Conservation (phyloP, 2,797 vertebrate species). For the Emydoidea blandingii region DNA sequence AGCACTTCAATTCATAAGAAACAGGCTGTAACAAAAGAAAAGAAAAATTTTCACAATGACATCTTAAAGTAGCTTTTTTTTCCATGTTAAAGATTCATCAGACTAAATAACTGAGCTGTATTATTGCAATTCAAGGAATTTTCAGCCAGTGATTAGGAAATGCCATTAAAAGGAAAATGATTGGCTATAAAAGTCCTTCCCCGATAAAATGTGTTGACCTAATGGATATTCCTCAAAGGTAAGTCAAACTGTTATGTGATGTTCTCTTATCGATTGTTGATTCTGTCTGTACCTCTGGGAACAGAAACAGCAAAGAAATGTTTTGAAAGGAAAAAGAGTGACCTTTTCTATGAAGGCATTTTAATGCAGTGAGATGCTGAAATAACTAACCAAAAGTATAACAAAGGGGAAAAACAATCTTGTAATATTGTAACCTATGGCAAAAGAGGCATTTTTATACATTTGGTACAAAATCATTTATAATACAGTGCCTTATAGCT, state of each 20-base stretch:
- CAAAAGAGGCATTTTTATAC: conserved; percentile 63
- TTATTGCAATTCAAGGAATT: conserved; percentile 61
- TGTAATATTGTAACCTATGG: conserved; percentile 56
- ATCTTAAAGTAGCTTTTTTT: conserved; percentile 37
- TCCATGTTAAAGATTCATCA: conserved; percentile 54
- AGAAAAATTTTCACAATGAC: conserved; percentile 57
- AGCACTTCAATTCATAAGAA: conserved; percentile 39
- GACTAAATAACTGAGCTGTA: conserved; percentile 34
- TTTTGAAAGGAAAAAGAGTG: conserved; percentile 82
- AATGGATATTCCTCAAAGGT: conserved; percentile 77
- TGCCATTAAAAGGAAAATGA: conserved; percentile 74
- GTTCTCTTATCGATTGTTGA: conserved; percentile 83
- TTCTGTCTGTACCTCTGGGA: conserved; percentile 76
- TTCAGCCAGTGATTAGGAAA: conserved; percentile 74
- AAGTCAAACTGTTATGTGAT: conserved; percentile 75
- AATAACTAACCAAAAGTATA: conserved; percentile 75
- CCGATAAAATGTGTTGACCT: conserved; percentile 70
- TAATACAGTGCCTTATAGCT: conserved; percentile 10
- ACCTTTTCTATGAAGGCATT: conserved; percentile 83
- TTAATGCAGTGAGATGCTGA: conserved; percentile 80
- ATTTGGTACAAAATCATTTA: conserved; percentile 50
- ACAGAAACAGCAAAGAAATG: conserved; percentile 78
- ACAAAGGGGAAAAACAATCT: conserved; percentile 33
- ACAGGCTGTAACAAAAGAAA: conserved; percentile 15
- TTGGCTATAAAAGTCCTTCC: conserved; percentile 72